Evolutionary conservation across 2,888 invertebrate genomes (phyloP), one percentile per base, ranked within the genome.

Genomic region (Prosopocoilus inquinatus): DNA sequence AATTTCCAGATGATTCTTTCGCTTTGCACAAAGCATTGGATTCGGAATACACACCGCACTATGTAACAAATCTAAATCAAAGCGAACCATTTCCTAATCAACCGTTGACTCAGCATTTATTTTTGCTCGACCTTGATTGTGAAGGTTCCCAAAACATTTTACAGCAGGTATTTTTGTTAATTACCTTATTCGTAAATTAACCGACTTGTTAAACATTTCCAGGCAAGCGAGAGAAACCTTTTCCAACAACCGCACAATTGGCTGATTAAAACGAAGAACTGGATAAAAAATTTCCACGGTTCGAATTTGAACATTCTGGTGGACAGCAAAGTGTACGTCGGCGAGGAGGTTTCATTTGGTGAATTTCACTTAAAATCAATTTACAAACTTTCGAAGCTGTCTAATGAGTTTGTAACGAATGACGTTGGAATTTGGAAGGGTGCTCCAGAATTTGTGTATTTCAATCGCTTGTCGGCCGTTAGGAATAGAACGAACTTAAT

Each of bases 401-500:
- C 45, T 2, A 16, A 38, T 3, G 39, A 39, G 13, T 68, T 55
- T 28, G 7, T 43, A 1, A 36, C 39, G 41, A 57, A 63, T 47
- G 49, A 60, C 28, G 57, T 67, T 34, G 62, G 51, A 20, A 44
- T 41, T 11, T 67, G 65, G 61, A 46, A 28, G 20, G 20, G 20
- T 28, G 5, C 20, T 28, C 20, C n/a, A 7, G 57, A 59, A 33
- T 64, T 67, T 47, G 12, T 44, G 13, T 52, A 61, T 52, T 61
- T 41, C 13, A 60, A 62, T 41, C 15, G 49, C 15, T 38, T 67
- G 1, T 48, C 36, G 36, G 50, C 66, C 41, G 58, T 62, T 9
- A 60, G 60, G 43, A 63, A 69, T 35, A 50, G 74, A 32, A 60
- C 55, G n/a, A 61, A 72, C 65, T 58, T 76, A 15, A 65, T 67